Percentiles rank a stretch among this genome's conserved stretches.
phyloP scores from a whole-genome alignment of 2,113 vertebrate species.

The Oncorhynchus clarkii region DNA sequence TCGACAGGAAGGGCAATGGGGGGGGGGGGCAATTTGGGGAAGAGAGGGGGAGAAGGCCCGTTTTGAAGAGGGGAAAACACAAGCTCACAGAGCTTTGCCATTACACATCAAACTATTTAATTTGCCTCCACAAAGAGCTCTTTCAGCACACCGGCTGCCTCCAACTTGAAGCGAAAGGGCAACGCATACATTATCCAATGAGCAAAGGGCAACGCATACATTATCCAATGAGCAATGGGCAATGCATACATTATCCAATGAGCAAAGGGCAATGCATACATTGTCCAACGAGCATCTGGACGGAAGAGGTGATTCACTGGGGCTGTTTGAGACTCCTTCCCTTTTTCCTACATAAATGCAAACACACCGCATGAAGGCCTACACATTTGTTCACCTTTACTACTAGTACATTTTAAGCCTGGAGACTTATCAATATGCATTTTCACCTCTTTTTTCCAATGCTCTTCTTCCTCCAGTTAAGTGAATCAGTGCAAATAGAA shows the following conservation, averaged over 20 bases:
- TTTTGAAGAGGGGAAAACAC: slow-evolving; percentile 38
- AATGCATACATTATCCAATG: slow-evolving; percentile 65
- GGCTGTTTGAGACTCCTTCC: neutral
- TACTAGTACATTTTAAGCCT: slow-evolving; percentile 19
- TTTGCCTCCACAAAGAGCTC: slow-evolving; percentile 53
- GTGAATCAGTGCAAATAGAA: slow-evolving; percentile 9
- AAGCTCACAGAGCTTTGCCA: slow-evolving; percentile 66
- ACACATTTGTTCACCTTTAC: slow-evolving; percentile 7
- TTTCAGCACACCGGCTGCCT: slow-evolving; percentile 49
- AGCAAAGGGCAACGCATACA: slow-evolving; percentile 69
- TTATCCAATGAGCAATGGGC: slow-evolving; percentile 56
- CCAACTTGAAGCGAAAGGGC: slow-evolving; percentile 61
- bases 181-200: slow-evolving; percentile 65
- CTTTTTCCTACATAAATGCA: neutral
- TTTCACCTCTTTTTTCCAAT: neutral
- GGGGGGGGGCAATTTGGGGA: slow-evolving; percentile 61
- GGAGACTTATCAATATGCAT: slow-evolving; percentile 8
- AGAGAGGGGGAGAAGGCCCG: neutral
- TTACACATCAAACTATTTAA: slow-evolving; percentile 65
- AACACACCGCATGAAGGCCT: neutral
- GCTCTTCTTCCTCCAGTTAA: neutral
- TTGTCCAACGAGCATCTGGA: slow-evolving; percentile 39
- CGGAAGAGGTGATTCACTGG: neutral
- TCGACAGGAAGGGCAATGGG: slow-evolving; percentile 70
- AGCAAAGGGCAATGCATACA: slow-evolving; percentile 69